Evolutionary conservation across 2,113 vertebrate genomes (phyloP), one percentile per base, ranked within the genome.

Genomic region (Corythornis cristatus): DNA sequence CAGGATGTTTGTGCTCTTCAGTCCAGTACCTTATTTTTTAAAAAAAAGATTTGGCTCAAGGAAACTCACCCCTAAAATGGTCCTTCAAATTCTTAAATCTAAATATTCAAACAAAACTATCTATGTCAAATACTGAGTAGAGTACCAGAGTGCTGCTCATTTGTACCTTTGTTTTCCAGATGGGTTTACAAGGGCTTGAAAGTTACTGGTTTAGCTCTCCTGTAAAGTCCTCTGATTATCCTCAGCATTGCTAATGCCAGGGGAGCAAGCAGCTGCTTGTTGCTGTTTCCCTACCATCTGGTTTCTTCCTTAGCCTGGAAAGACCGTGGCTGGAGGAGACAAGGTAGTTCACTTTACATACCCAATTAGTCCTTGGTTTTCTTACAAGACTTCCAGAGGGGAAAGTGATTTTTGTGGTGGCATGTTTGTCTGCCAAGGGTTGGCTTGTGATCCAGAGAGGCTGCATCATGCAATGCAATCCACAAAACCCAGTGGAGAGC

Each of bases 151-250:
- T 18, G 23, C 42, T 89, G 26, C 28, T 92, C 11, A 25, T 28
- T 6, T 1, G 1, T 48, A 64, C 18, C 26, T 75, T 1, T 37
- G 29, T 61, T 92, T 79, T 84, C 28, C 40, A 48, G 45, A 17
- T 2, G 8, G 11, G 11, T 81, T 86, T 71, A 43, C 33, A 35
- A 60, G 11, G n/a, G 3, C 21, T 62, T 67, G 37, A 78, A 82
- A 48, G 48, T 16, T 18, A 19, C 3, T 14, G 13, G 4, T 46
- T 42, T 77, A 45, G 10, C 0, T 0, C 7, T 73, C 25, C 43
- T 28, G 5, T 33, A 19, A 71, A 74, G 17, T 51, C 37, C n/a
- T 42, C 8, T 17, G 45, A 26, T 58, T 57, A 51, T 67, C 40
- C 56, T 74, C 75, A 94, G n/a, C 93, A 81, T 4, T 40, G 14